Conservation (phyloP, 2,113 vertebrate genomes). For the Entelurus aequoreus region DNA sequence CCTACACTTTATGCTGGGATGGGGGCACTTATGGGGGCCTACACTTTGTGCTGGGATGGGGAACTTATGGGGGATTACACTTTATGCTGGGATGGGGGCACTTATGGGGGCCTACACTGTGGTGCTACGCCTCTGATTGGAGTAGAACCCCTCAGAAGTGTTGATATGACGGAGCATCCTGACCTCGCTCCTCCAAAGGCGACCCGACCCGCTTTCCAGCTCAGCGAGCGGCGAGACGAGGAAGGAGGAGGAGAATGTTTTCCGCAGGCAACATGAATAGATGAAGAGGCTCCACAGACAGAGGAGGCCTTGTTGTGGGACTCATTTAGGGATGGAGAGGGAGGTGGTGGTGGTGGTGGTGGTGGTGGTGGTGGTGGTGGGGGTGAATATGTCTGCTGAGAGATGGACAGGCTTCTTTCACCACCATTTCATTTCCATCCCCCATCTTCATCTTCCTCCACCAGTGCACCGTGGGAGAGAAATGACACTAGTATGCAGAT, state of each 20-base stretch:
- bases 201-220: slow-evolving; percentile 48
- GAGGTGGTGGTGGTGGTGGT: neutral
- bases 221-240: slow-evolving; percentile 45
- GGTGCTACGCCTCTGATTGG: neutral
- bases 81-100: too few species aligned
- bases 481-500: slow-evolving; percentile 46
- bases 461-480: slow-evolving; percentile 43
- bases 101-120: too few species aligned
- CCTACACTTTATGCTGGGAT: too few species aligned
- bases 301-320: slow-evolving; percentile 74
- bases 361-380: slow-evolving; percentile 12
- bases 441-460: slow-evolving; percentile 43
- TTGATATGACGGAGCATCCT: slow-evolving; percentile 48
- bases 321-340: slow-evolving; percentile 48
- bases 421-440: slow-evolving; percentile 27
- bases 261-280: slow-evolving; percentile 71
- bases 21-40: too few species aligned
- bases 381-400: slow-evolving; percentile 69
- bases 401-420: slow-evolving; percentile 76
- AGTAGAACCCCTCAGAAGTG: slow-evolving; percentile 1
- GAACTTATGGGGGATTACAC: too few species aligned
- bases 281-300: slow-evolving; percentile 68
- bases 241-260: slow-evolving; percentile 48
- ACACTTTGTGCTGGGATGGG: too few species aligned
- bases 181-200: slow-evolving; percentile 57